A percentile compares a stretch with the other conserved stretches of the same genome.
Conservation (phyloP, 2,888 invertebrate genomes). For the Pelosia muscerda region DNA sequence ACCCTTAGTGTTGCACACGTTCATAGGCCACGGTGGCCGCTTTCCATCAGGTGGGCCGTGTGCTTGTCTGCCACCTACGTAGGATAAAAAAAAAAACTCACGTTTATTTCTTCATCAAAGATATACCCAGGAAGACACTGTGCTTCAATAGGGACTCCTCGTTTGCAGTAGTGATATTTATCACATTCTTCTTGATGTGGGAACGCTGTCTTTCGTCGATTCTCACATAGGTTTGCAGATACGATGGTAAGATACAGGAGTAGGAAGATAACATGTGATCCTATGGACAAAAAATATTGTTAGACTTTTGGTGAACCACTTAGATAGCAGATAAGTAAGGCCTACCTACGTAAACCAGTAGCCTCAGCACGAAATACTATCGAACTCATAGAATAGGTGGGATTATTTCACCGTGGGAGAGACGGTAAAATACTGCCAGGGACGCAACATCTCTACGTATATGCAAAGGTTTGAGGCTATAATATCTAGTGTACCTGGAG, state of each 20-base stretch:
- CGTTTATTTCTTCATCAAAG: conserved; percentile 5
- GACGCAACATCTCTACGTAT: too few relatives aligned
- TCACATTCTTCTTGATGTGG: conserved; percentile 4
- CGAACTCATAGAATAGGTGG: too few relatives aligned
- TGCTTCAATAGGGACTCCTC: not conserved
- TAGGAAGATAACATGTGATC: not conserved
- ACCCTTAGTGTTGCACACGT: too few relatives aligned
- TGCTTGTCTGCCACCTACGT: too few relatives aligned
- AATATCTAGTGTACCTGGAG: too few relatives aligned
- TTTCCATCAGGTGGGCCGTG: too few relatives aligned
- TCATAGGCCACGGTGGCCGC: too few relatives aligned
- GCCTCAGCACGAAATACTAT: too few relatives aligned
- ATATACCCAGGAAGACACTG: not conserved
- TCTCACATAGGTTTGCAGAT: not conserved
- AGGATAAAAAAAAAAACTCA: too few relatives aligned
- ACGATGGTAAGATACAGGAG: not conserved
- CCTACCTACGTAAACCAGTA: not conserved
- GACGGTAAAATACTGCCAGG: too few relatives aligned
- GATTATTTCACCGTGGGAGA: too few relatives aligned
- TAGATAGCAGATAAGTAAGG: not conserved
- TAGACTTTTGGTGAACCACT: not conserved
- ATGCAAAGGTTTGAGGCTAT: too few relatives aligned
- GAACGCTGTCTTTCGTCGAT: conserved; percentile 2
- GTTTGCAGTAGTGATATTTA: conserved; percentile 9
- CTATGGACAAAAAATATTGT: not conserved